Percentiles rank a stretch among this genome's conserved stretches.
phyloP scores from a whole-genome alignment of 2,888 invertebrate genomes.

The Ectropis crepuscularia region DNA sequence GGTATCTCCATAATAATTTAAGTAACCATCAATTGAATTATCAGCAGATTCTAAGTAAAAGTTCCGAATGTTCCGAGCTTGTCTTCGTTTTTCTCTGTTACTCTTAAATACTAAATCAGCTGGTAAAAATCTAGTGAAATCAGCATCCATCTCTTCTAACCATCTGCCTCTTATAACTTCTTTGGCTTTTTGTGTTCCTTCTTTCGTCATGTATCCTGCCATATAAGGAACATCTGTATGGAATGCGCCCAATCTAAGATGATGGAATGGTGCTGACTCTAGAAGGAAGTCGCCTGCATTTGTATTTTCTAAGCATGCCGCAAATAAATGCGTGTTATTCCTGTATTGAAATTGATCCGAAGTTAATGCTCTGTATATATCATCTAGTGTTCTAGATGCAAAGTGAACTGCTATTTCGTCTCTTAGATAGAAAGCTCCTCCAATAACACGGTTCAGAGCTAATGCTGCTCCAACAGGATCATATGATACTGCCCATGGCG shows the following conservation, averaged over 20 bases:
- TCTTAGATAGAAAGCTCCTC: not conserved
- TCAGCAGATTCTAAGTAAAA: conserved; percentile 2
- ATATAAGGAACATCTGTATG: conserved; percentile 3
- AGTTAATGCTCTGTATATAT: not conserved
- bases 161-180: conserved; percentile 18
- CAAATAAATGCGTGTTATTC: conserved; percentile 16
- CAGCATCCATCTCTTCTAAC: conserved; percentile 19
- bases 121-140: conserved; percentile 5
- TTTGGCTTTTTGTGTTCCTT: conserved; percentile 9
- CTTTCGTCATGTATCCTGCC: conserved; percentile 3
- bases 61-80: conserved; percentile 1
- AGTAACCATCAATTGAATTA: not conserved
- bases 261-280: not conserved
- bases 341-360: conserved; percentile 1
- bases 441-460: not conserved
- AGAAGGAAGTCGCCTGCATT: not conserved
- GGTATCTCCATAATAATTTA: conserved; percentile 4
- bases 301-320: conserved; percentile 7
- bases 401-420: not conserved
- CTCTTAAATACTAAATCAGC: conserved; percentile 7
- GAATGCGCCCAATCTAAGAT: not conserved
- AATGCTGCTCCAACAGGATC: conserved; percentile 2
- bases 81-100: not conserved
- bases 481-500: conserved; percentile 27
- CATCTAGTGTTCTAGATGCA: not conserved